Evolutionary conservation across 2,888 invertebrate genomes (phyloP).

Genomic region (Hypomecis punctinalis): DNA sequence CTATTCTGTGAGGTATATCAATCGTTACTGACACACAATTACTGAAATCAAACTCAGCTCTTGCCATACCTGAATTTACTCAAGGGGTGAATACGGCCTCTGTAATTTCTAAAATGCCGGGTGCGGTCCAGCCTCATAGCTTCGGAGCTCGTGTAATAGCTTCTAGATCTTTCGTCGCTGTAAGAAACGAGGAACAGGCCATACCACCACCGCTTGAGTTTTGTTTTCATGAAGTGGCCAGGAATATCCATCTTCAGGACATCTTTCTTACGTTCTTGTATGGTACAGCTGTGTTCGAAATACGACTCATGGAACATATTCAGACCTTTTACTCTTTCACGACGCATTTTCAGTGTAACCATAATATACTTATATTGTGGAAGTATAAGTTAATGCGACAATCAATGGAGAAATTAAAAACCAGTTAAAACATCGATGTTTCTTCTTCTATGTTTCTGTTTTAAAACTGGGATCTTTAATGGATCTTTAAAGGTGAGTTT

Average conservation of each 20-base stretch:
- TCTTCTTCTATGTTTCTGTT: no score
- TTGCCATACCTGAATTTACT: constrained; percentile 7
- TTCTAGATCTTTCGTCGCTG: constrained; percentile 1
- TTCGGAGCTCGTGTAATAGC: constrained; percentile 1
- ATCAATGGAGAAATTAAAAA: no score
- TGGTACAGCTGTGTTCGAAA: constrained; percentile 1
- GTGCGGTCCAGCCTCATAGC: constrained; percentile 7
- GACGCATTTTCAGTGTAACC: neutral
- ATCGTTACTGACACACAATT: no score
- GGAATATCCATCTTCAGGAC: constrained; percentile 8
- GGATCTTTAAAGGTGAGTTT: no score
- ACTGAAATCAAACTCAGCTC: no score
- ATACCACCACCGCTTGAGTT: constrained; percentile 7
- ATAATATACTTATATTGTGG: neutral
- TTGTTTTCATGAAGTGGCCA: neutral
- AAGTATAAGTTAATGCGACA: neutral
- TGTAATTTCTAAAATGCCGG: constrained; percentile 2
- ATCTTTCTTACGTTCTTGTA: constrained; percentile 4
- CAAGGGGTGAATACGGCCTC: constrained; percentile 2
- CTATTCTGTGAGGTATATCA: no score
- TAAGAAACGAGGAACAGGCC: constrained; percentile 7
- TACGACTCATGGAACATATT: constrained; percentile 1
- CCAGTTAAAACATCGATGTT: no score
- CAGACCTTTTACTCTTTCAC: neutral
- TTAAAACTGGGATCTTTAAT: no score